These are phyloP conservation scores for Anagyrus pseudococci DNA, from an alignment of 2,888 invertebrate genomes.

Conservation along the genomic window DNA sequence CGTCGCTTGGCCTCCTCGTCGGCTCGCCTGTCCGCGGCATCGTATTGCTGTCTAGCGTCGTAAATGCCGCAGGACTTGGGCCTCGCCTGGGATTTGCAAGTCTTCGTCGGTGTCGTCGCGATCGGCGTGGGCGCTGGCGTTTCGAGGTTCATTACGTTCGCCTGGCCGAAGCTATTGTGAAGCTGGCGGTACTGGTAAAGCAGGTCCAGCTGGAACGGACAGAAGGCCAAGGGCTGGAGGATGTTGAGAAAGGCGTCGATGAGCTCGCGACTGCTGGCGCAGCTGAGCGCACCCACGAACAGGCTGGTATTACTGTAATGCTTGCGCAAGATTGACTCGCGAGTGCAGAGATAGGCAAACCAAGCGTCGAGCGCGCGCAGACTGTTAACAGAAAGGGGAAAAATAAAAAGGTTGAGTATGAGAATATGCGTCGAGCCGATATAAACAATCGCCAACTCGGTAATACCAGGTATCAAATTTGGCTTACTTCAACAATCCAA, in stretches of 20 bases:
- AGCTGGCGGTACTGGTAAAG: conserved; percentile 80
- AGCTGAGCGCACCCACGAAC: conserved; percentile 68
- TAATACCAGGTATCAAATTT: conserved; percentile 40
- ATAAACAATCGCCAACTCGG: background rate
- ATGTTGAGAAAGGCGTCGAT: conserved; percentile 79
- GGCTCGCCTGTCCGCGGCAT: conserved; percentile 64
- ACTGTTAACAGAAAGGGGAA: conserved; percentile 61
- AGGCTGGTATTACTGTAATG: conserved; percentile 82
- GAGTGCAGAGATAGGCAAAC: conserved; percentile 84
- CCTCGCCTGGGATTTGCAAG: conserved; percentile 65
- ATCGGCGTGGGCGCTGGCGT: conserved; percentile 21
- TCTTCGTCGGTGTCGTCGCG: conserved; percentile 2
- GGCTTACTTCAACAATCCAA: conserved; percentile 86
- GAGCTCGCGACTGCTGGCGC: conserved; percentile 63
- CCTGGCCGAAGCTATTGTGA: conserved; percentile 77
- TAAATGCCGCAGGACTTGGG: conserved; percentile 74
- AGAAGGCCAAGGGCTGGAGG: conserved; percentile 78
- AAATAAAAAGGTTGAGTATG: background rate
- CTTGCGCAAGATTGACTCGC: conserved; percentile 81
- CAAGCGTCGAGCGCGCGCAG: conserved; percentile 89
- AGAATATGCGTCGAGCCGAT: background rate
- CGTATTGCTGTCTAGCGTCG: conserved; percentile 62
- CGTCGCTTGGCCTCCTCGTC: conserved; percentile 67
- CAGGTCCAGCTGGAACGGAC: conserved; percentile 83
- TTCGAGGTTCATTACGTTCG: conserved; percentile 30